Percentiles rank a stretch among this genome's conserved stretches.
Evolutionary conservation across 1,140 invertebrate species (phyloP).

Genomic region (Eulimnadia texana): DNA sequence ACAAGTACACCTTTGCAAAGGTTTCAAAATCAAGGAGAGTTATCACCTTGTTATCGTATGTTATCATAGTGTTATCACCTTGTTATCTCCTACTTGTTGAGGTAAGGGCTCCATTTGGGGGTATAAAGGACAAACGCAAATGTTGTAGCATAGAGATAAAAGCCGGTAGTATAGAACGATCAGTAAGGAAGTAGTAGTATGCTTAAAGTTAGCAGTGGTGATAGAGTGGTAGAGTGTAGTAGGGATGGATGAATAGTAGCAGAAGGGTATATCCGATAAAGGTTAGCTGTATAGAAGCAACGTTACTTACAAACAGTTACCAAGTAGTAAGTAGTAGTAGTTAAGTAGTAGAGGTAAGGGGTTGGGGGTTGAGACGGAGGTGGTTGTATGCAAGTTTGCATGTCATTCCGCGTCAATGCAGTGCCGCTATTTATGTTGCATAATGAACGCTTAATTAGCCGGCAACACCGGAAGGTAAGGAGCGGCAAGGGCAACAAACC

Average conservation of each 20-base stretch:
- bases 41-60: too few relatives aligned
- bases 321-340: not conserved
- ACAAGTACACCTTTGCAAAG: too few relatives aligned
- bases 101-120: too few relatives aligned
- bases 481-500: not conserved
- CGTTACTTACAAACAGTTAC: not conserved
- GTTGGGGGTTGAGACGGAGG: not conserved
- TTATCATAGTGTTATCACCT: too few relatives aligned
- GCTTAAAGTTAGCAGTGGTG: not conserved
- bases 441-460: not conserved
- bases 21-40: too few relatives aligned
- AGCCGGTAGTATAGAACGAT: not conserved
- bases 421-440: not conserved
- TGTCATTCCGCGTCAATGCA: not conserved
- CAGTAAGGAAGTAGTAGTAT: not conserved
- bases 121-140: too few relatives aligned
- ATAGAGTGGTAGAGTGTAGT: too few relatives aligned
- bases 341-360: too few relatives aligned
- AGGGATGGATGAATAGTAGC: not conserved
- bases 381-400: not conserved
- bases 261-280: not conserved
- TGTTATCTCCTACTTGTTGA: too few relatives aligned
- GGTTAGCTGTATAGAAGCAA: not conserved
- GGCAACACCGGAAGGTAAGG: not conserved
- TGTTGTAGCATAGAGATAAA: not conserved